Percentiles rank a stretch among this genome's conserved stretches.
Evolutionary conservation across 2,113 vertebrate species (phyloP).

Genomic region (Charina bottae): DNA sequence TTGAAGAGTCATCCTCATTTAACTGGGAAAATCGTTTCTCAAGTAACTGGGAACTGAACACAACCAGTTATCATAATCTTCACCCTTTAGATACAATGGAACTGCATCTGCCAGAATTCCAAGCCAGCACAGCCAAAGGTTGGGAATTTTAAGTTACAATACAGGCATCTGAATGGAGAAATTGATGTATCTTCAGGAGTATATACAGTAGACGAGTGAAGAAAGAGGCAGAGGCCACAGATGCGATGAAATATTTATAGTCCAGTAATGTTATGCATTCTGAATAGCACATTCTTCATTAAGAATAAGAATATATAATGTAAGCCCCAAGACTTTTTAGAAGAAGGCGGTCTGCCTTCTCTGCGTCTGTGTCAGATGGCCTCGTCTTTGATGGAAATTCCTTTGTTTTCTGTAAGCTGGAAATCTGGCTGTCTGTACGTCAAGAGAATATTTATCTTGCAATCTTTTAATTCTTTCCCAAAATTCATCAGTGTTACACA

Average conservation of each 20-base stretch:
- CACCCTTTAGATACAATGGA: background rate
- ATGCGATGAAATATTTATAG: background rate
- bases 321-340: conserved; percentile 20
- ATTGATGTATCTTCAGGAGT: background rate
- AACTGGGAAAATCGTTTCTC: background rate
- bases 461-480: conserved; percentile 48
- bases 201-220: background rate
- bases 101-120: background rate
- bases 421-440: conserved; percentile 24
- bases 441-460: conserved; percentile 29
- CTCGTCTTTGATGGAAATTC: conserved; percentile 42
- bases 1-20: background rate
- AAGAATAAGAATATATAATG: background rate
- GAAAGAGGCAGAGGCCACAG: background rate
- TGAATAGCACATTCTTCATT: background rate
- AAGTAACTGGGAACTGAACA: background rate
- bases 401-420: conserved; percentile 34
- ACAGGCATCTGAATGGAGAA: background rate
- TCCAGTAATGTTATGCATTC: background rate
- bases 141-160: background rate
- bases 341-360: conserved; percentile 52
- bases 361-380: conserved; percentile 20
- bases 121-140: background rate
- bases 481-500: conserved; percentile 53
- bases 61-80: background rate